Evolutionary conservation across 2,113 vertebrate species (phyloP), one percentile per base, ranked within the genome.

Genomic region (Triplophysa tibetana): DNA sequence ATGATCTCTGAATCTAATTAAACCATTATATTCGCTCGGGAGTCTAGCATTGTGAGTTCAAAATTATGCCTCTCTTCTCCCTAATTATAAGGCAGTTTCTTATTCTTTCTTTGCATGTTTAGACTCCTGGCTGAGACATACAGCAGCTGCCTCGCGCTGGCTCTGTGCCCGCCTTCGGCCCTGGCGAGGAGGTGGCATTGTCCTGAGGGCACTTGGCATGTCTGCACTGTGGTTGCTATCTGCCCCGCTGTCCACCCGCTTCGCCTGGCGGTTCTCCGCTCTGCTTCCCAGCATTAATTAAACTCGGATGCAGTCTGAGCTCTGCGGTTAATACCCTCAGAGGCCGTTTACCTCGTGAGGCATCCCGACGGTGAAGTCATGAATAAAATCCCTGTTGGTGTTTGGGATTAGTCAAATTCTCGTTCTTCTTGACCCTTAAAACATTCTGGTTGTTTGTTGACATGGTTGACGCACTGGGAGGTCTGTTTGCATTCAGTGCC

Each of bases 281-380:
- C 78, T 6, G 66, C 84, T 85, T 88, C 83, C 84, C 82, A 62
- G 65, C 82, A 79, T 83, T 88, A 91, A 92, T 91, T 92, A 91
- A 88, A 89, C 65, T 78, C 77, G 70, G 87, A 87, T 85, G 81
- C 70, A 58, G 67, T 73, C 26, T 41, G 52, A 76, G 73, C 75
- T 60, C 12, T 66, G 29, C 45, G 48, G 86, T 78, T 86, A 88
- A 89, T 83, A 80, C 26, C 8, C 16, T n/a, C 52, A 52, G n/a
- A 50, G 54, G 41, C 56, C 66, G 58, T 43, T 58, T 14, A 17
- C 48, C 72, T 33, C 33, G 23, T 58, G 62, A 60, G 60, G 12
- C 60, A 48, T 21, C 81, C 82, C 85, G 48, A 81, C 41, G 54
- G 45, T 66, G 77, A 66, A 85, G 85, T 79, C 79, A 86, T 85